Base-by-base conservation (phyloP, 1,140 invertebrate species). In the Drosophila repletoides region DNA sequence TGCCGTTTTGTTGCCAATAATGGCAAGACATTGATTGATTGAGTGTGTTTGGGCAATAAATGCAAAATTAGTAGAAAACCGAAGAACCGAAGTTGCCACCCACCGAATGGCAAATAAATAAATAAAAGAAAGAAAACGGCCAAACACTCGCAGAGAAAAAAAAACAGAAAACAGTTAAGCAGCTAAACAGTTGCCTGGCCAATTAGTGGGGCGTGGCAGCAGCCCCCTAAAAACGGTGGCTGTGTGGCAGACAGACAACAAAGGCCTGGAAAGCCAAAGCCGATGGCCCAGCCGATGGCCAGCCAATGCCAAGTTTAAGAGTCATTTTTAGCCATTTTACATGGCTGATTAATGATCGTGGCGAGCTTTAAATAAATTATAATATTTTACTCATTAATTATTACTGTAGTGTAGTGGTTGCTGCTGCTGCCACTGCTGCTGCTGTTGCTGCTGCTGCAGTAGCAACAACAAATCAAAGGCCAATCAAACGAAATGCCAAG, bases 371-470 rank as follows among this genome's bases (percentile, higher is more conserved):
- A 45, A 79, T 84, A 84, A 83, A 84, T 83, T 84, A 84, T 80
- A 80, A 72, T 86, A 75, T 75, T 66, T 80, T 68, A 83, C 72
- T 84, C 80, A 84, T 84, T 84, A 84, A 69, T 86, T 75, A 52
- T 56, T 67, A n/a, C n/a, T n/a, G n/a, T n/a, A n/a, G n/a, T n/a
- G n/a, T n/a, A n/a, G n/a, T n/a, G n/a, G n/a, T n/a, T n/a, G n/a
- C n/a, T n/a, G n/a, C n/a, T n/a, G n/a, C n/a, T n/a, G n/a, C n/a
- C n/a, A n/a, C n/a, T n/a, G n/a, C n/a, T n/a, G n/a, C n/a, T n/a
- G n/a, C n/a, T n/a, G n/a, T n/a, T n/a, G n/a, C n/a, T 58, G 53
- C n/a, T 28, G 64, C 77, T 55, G 69, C 76, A 72, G 76, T 81
- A 81, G 77, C 72, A 75, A 72, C 72, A 75, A 72, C 48, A 67